phyloP scores from a whole-genome alignment of 1,140 invertebrate genomes.

The Hylyphantes graminicola region DNA sequence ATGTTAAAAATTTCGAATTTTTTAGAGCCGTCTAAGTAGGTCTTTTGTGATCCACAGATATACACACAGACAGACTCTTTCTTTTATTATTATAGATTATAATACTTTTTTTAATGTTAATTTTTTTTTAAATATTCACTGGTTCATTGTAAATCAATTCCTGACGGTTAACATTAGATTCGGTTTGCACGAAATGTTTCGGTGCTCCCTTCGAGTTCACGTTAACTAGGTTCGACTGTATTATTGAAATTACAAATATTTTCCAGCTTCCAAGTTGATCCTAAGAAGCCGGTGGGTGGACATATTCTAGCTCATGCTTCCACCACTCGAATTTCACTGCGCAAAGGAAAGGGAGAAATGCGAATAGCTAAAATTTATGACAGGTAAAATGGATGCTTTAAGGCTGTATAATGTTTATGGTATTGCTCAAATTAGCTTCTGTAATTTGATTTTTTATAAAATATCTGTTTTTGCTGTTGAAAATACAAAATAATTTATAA shows the following conservation, averaged over 20 bases:
- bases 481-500: too few relatives aligned
- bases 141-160: too few relatives aligned
- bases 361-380: conserved; percentile 86
- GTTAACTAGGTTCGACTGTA: too few relatives aligned
- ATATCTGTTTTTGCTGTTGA: too few relatives aligned
- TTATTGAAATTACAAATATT: conserved; percentile 1
- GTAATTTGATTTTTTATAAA: background rate
- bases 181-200: too few relatives aligned
- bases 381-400: conserved; percentile 67
- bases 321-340: conserved; percentile 78
- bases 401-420: background rate
- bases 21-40: too few relatives aligned
- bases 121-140: background rate
- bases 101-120: background rate
- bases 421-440: background rate
- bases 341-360: conserved; percentile 80
- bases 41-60: too few relatives aligned
- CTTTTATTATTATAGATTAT: too few relatives aligned
- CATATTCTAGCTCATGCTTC: conserved; percentile 86
- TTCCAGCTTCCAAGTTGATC: conserved; percentile 75
- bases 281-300: conserved; percentile 85
- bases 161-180: too few relatives aligned
- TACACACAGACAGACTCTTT: too few relatives aligned
- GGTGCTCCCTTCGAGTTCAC: too few relatives aligned
- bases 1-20: too few relatives aligned